Percentiles rank a stretch among this genome's conserved stretches.
phyloP scores from a whole-genome alignment of 1,140 invertebrate genomes.

The Apolygus lucorum region DNA sequence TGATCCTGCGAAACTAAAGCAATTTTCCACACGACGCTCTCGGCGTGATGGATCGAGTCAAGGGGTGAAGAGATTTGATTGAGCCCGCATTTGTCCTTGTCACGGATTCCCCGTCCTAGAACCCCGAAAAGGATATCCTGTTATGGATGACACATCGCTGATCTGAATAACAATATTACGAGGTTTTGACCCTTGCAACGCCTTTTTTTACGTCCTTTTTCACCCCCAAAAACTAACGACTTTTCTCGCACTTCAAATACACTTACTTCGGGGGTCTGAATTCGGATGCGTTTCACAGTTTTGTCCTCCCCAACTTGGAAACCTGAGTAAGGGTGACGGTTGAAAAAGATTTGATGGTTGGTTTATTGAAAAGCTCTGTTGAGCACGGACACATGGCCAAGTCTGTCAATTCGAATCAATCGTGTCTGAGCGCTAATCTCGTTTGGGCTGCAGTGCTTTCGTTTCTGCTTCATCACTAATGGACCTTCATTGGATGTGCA shows the following conservation, averaged over 20 bases:
- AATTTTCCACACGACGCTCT: conserved; percentile 8
- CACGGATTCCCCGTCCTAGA: not conserved
- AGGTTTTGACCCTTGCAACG: too few species aligned
- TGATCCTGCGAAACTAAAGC: not conserved
- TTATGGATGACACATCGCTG: conserved; percentile 18
- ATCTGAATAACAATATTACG: conserved; percentile 23
- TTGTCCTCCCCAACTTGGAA: not conserved
- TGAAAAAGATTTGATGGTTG: conserved; percentile 8
- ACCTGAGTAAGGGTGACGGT: not conserved
- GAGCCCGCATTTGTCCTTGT: conserved; percentile 20
- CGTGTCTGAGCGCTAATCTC: not conserved
- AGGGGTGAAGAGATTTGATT: conserved; percentile 17
- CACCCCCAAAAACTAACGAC: conserved; percentile 1
- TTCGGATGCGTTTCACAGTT: not conserved
- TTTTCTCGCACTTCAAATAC: not conserved
- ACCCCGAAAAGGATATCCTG: conserved; percentile 12
- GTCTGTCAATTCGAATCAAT: not conserved
- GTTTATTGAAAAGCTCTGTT: conserved; percentile 2
- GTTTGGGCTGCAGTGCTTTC: not conserved
- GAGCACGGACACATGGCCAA: not conserved
- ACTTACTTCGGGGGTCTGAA: not conserved
- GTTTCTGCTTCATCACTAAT: conserved; percentile 7
- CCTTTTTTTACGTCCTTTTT: not conserved
- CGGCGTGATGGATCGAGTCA: conserved; percentile 10
- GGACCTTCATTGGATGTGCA: conserved; percentile 13